A percentile compares a stretch with the other conserved stretches of the same genome.
Conservation (phyloP, 53 echinoderm and acorn worm genomes). For the Henricia sp. region DNA sequence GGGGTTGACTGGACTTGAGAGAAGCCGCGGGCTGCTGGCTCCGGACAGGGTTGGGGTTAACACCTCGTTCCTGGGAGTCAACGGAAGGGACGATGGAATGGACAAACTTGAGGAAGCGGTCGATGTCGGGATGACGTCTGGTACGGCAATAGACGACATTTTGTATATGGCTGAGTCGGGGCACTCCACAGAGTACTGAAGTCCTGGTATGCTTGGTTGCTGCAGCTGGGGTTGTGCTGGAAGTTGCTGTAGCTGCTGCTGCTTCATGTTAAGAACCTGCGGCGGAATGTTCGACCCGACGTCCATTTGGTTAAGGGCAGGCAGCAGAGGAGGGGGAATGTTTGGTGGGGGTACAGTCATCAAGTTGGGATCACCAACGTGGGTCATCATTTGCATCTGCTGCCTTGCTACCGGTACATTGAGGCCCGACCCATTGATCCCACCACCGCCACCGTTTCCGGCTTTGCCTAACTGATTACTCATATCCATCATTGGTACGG, state of each 20-base stretch:
- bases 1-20: constrained; percentile 44
- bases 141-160: constrained; percentile 50
- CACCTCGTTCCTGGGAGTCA: constrained; percentile 31
- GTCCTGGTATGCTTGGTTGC: constrained; percentile 29
- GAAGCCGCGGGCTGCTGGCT: constrained; percentile 22
- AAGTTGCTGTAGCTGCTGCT: constrained; percentile 38
- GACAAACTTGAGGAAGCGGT: constrained; percentile 8
- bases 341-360: constrained; percentile 44
- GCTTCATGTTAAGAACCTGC: constrained; percentile 30
- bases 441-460: constrained; percentile 32
- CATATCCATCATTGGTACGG: constrained; percentile 29
- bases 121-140: constrained; percentile 42
- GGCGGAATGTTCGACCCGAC: constrained; percentile 35
- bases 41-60: background rate
- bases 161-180: constrained; percentile 38
- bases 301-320: constrained; percentile 53
- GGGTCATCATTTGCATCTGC: constrained; percentile 16
- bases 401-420: constrained; percentile 17
- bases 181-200: constrained; percentile 58
- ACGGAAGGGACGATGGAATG: constrained; percentile 25
- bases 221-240: constrained; percentile 21
- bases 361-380: constrained; percentile 36
- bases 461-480: constrained; percentile 2
- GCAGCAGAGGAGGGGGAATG: constrained; percentile 11
- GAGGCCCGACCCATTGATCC: constrained; percentile 3